Evolutionary conservation across 2,888 invertebrate genomes (phyloP).

Genomic region (Sphecodes monilicornis): DNA sequence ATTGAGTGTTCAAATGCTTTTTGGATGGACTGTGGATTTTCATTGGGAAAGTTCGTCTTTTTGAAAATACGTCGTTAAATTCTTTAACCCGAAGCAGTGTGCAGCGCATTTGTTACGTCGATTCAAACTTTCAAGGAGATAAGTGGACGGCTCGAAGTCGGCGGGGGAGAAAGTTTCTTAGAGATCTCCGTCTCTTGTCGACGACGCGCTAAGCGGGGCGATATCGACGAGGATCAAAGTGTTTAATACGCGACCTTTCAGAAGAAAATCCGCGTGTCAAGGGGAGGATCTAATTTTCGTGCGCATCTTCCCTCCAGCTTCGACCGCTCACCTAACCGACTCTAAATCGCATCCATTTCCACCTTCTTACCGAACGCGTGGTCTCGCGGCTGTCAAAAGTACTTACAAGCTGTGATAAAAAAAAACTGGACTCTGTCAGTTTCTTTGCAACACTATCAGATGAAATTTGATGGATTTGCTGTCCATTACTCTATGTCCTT

Average conservation of each 20-base stretch:
- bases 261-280: background rate
- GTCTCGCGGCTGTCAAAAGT: background rate
- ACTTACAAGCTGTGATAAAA: no score
- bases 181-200: background rate
- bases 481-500: no score
- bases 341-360: background rate
- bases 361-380: background rate
- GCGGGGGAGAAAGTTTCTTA: conserved; percentile 36
- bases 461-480: no score
- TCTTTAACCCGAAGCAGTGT: background rate
- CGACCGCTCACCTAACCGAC: conserved; percentile 2
- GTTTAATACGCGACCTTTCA: conserved; percentile 24
- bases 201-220: conserved; percentile 8
- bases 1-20: background rate
- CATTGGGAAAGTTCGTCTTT: background rate
- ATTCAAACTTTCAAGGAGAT: conserved; percentile 38
- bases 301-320: conserved; percentile 2
- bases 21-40: background rate
- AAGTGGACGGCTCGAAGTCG: conserved; percentile 24
- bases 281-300: conserved; percentile 27
- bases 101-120: conserved; percentile 21
- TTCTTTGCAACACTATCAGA: no score
- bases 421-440: no score
- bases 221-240: conserved; percentile 33
- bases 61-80: background rate